Conservation (phyloP, 1,140 invertebrate species). For the Venturia canescens region DNA sequence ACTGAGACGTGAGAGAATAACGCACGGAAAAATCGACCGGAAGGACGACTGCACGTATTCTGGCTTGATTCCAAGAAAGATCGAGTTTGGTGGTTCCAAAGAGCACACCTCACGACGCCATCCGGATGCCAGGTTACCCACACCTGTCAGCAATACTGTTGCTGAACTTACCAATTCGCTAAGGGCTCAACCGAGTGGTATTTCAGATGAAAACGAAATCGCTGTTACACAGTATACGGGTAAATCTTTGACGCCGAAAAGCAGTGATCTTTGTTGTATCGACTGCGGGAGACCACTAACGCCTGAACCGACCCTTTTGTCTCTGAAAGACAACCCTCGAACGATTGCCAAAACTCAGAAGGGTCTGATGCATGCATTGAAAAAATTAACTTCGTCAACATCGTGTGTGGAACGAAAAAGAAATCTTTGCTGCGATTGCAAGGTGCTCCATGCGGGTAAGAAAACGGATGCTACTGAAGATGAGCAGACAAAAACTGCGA, state of each 20-base stretch:
- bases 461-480: neutral
- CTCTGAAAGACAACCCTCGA: neutral
- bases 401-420: neutral
- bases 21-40: slow-evolving; percentile 19
- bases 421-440: slow-evolving; percentile 29
- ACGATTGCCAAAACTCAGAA: neutral
- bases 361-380: neutral
- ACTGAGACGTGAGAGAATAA: slow-evolving; percentile 33
- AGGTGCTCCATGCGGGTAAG: neutral
- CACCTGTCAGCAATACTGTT: slow-evolving; percentile 7
- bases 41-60: slow-evolving; percentile 29
- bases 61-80: slow-evolving; percentile 39
- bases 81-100: neutral
- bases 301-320: neutral
- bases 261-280: slow-evolving; percentile 8
- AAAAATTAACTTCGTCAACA: neutral
- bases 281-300: slow-evolving; percentile 32
- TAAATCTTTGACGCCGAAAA: neutral
- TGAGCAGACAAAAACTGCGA: neutral
- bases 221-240: neutral
- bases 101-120: neutral
- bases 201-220: slow-evolving; percentile 23
- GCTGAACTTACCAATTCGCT: neutral
- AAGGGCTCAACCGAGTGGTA: neutral
- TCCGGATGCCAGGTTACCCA: neutral